Conservation (phyloP, 2,888 invertebrate species). For the Drosophila greeni region DNA sequence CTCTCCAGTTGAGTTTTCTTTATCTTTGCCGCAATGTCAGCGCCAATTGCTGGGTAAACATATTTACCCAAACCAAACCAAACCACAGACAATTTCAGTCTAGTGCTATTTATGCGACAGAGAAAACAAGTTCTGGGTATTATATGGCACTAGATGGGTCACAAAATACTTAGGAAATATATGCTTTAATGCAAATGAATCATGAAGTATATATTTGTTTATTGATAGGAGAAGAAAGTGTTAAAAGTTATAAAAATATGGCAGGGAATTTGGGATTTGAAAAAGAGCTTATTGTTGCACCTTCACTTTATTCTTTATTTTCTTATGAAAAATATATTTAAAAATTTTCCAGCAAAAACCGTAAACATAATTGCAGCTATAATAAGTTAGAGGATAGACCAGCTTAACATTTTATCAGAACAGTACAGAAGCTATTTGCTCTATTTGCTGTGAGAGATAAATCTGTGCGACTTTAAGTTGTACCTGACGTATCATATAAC, state of each 20-base stretch:
- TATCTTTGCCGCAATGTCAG: slow-evolving; percentile 64
- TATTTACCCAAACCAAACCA: slow-evolving; percentile 42
- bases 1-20: slow-evolving; percentile 37
- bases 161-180: no score
- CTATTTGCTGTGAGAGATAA: slow-evolving; percentile 17
- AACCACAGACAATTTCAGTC: slow-evolving; percentile 22
- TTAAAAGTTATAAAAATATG: no score
- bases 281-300: background rate
- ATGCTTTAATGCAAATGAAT: slow-evolving; percentile 1
- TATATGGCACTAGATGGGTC: slow-evolving; percentile 4
- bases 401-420: slow-evolving; percentile 7
- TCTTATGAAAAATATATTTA: background rate
- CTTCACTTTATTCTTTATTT: background rate
- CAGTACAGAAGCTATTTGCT: slow-evolving; percentile 21
- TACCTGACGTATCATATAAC: slow-evolving; percentile 48
- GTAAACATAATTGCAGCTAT: background rate
- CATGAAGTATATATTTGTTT: slow-evolving; percentile 3
- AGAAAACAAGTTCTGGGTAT: slow-evolving; percentile 10
- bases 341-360: background rate
- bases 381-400: background rate
- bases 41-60: slow-evolving; percentile 58
- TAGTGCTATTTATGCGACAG: slow-evolving; percentile 10
- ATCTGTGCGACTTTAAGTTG: slow-evolving; percentile 19
- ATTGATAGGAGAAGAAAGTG: background rate
- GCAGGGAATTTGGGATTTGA: fast-evolving